phyloP scores from a whole-genome alignment of 2,888 invertebrate genomes.

The Pandemis cinnamomeana region DNA sequence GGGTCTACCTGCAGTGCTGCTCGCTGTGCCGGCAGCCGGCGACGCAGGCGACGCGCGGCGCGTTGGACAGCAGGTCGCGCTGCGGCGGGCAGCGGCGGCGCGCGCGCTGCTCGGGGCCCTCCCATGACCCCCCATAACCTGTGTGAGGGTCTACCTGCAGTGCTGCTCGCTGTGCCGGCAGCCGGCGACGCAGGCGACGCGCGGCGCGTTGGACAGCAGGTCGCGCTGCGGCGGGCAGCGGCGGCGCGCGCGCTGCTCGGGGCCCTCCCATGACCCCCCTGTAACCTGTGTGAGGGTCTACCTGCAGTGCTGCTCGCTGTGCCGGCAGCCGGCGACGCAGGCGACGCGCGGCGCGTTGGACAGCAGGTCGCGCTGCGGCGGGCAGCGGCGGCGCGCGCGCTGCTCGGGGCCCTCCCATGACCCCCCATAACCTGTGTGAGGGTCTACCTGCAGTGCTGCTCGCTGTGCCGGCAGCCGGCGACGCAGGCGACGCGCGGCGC shows the following conservation, averaged over 20 bases:
- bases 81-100: constrained; percentile 57
- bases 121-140: constrained; percentile 65
- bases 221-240: constrained; percentile 63
- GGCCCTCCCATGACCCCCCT: constrained; percentile 62
- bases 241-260: constrained; percentile 57
- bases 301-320: constrained; percentile 63
- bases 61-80: constrained; percentile 70
- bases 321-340: constrained; percentile 68
- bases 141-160: too few relatives aligned
- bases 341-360: constrained; percentile 70
- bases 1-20: constrained; percentile 61
- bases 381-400: constrained; percentile 57
- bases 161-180: constrained; percentile 70
- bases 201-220: constrained; percentile 69
- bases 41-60: constrained; percentile 71
- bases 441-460: constrained; percentile 64
- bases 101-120: constrained; percentile 58
- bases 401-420: constrained; percentile 64
- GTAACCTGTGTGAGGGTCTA: too few relatives aligned
- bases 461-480: constrained; percentile 62
- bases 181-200: constrained; percentile 67
- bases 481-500: constrained; percentile 72
- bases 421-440: too few relatives aligned
- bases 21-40: constrained; percentile 64
- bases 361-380: constrained; percentile 64